Evolutionary conservation across 53 echinoderm and acorn worm species (phyloP).

Genomic region (Luidia sarsii): DNA sequence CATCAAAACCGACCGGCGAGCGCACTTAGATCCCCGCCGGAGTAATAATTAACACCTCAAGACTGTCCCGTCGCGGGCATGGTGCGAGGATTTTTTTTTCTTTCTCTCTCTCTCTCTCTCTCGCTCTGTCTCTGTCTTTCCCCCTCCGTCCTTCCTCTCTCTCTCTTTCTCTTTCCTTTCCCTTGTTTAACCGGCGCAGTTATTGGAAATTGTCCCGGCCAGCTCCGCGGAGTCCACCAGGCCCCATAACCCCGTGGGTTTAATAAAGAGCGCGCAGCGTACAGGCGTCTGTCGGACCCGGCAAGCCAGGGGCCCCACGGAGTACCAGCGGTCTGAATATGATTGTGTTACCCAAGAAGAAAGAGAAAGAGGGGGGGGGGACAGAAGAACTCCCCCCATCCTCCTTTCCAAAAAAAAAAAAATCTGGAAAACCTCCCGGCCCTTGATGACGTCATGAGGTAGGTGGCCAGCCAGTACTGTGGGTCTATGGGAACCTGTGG

Average conservation of each 20-base stretch:
- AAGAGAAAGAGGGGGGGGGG: too few relatives aligned
- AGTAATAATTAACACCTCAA: conserved; percentile 68
- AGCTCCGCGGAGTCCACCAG: not conserved
- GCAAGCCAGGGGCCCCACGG: conserved; percentile 29
- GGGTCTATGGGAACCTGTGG: too few relatives aligned
- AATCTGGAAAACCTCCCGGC: conserved; percentile 38
- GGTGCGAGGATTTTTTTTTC: too few relatives aligned
- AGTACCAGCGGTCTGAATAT: conserved; percentile 24
- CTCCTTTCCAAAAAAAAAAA: too few relatives aligned
- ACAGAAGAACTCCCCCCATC: too few relatives aligned
- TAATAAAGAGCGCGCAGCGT: conserved; percentile 50
- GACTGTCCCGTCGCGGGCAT: too few relatives aligned
- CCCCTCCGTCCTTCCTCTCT: too few relatives aligned
- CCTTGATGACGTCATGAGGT: conserved; percentile 35
- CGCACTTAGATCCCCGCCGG: conserved; percentile 56
- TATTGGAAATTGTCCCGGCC: not conserved
- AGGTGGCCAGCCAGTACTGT: too few relatives aligned
- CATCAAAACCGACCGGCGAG: conserved; percentile 43
- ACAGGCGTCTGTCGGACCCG: conserved; percentile 36
- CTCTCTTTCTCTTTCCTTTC: not conserved
- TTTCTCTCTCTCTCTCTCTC: not conserved
- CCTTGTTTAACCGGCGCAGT: too few relatives aligned
- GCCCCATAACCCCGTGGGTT: conserved; percentile 36
- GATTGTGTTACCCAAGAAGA: conserved; percentile 63
- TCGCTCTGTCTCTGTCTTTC: not conserved